Evolutionary conservation across 1,140 invertebrate species (phyloP), one percentile per base, ranked within the genome.

Genomic region (Onthophagus taurus): DNA sequence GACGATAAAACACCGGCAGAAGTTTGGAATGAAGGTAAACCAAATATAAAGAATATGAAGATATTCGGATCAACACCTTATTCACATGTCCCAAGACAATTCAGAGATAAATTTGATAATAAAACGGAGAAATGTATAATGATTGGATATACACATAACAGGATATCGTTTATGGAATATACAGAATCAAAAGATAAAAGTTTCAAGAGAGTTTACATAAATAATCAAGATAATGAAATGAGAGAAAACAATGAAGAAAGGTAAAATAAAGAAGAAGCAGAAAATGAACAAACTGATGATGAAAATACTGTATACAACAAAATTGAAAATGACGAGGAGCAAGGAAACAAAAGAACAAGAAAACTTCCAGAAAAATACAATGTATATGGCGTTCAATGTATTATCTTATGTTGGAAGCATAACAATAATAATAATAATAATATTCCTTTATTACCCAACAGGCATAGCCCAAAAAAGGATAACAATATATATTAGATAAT

Each of bases 311-410:
- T 26, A 26, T 26, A 26, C n/a, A 26, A n/a, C 7, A 26, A 26
- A 7, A n/a, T 7, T 26, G 24, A n/a, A 26, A 26, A n/a, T 13
- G 17, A 11, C 12, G 20, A 44, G 12, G 36, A 29, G 23, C 21
- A 44, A 21, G 19, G 13, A 38, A 31, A 29, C 31, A 23, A 41
- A 35, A 31, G 48, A 44, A 30, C 42, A 11, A 44, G 24, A 30
- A 50, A 48, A 44, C 26, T 48, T 36, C 48, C 45, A 29, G 33
- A 42, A 26, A 47, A 20, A 35, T 50, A 35, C 43, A 38, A 50
- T 50, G 23, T 50, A 50, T 33, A 47, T 48, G 45, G 45, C 48
- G 9, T 47, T 26, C 36, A 31, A 47, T 36, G 45, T 33, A 37
- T 19, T 35, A 5, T 41, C 14, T 19, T 47, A 34, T 37, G 14